Base-by-base conservation (phyloP, 2,797 vertebrate genomes). In the Onychomys arenicola region DNA sequence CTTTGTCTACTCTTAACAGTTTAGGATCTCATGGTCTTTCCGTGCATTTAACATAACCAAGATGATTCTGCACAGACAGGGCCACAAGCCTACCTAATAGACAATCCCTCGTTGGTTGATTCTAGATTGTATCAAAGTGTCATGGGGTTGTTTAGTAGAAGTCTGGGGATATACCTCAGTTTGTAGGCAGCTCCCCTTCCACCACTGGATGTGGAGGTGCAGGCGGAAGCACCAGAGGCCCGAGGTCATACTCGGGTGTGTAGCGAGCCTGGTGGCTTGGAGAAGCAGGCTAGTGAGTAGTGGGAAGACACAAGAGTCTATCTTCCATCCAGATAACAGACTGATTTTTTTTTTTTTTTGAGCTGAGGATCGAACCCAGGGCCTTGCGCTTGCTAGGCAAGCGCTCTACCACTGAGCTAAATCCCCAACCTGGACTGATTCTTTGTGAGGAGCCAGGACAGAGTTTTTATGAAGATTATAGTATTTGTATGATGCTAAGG, bases 241-340 rank as follows among this genome's bases (percentile, higher is more conserved):
- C 77, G 57, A 80, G 77, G 19, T 81, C 52, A n/a, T n/a, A 63
- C 46, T n/a, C 17, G n/a, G 83, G 19, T 67, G 12, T 49, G 63
- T 25, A 49, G 46, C 12, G 17, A 49, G 83, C 27, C 29, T 49
- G 5, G 16, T 43, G 82, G 59, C 19, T 0, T 52, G 19, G 93
- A 34, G 57, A n/a, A 27, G 6, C 46, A 5, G 34, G 43, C 29
- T 0, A 0, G 2, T 3, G 27, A 78, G 81, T 43, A 19, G 40
- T 3, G 52, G 89, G 59, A 76, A 16, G 65, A 43, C 1, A 0
- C 0, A 1, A 46, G 71, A 27, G 32, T 34, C 0, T 34, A 23
- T n/a, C n/a, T 67, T 6, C 40, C 43, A 59, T 27, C 91, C 32
- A 52, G 55, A 46, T 3, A 0, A 10, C 1, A 27, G 3, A 71